A percentile compares a stretch with the other conserved stretches of the same genome.
Conservation (phyloP, 2,888 invertebrate genomes). For the Cheilosia grossa region DNA sequence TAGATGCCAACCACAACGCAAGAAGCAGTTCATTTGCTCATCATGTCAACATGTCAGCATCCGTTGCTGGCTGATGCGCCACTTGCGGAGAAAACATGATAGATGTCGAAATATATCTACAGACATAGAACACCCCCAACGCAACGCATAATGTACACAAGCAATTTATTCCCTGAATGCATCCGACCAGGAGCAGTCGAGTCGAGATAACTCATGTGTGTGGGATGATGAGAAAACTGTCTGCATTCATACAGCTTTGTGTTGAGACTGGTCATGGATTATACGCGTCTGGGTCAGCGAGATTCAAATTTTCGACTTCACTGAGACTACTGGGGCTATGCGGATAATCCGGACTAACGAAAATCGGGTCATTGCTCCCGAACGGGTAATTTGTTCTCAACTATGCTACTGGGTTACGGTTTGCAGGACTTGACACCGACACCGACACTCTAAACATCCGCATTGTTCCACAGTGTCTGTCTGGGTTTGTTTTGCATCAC, state of each 20-base stretch:
- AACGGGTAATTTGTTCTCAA: conserved; percentile 38
- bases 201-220: conserved; percentile 18
- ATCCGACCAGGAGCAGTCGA: conserved; percentile 37
- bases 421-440: conserved; percentile 14
- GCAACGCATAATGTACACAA: conserved; percentile 34
- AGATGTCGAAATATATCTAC: conserved; percentile 32
- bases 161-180: conserved; percentile 66
- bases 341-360: conserved; percentile 42
- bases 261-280: conserved; percentile 61
- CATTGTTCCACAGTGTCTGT: conserved; percentile 53
- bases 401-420: conserved; percentile 67
- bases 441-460: conserved; percentile 13
- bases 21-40: conserved; percentile 71
- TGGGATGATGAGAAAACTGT: conserved; percentile 19
- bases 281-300: conserved; percentile 70
- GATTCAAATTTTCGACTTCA: conserved; percentile 63
- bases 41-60: conserved; percentile 75
- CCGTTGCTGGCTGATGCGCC: conserved; percentile 42
- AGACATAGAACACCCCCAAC: not conserved
- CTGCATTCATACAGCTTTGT: conserved; percentile 7
- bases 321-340: conserved; percentile 36
- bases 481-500: conserved; percentile 23
- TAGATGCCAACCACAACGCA: conserved; percentile 56
- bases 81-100: conserved; percentile 42
- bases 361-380: conserved; percentile 56